Evolutionary conservation across 1,140 invertebrate genomes (phyloP).

Genomic region (Hylaeus anthracinus): DNA sequence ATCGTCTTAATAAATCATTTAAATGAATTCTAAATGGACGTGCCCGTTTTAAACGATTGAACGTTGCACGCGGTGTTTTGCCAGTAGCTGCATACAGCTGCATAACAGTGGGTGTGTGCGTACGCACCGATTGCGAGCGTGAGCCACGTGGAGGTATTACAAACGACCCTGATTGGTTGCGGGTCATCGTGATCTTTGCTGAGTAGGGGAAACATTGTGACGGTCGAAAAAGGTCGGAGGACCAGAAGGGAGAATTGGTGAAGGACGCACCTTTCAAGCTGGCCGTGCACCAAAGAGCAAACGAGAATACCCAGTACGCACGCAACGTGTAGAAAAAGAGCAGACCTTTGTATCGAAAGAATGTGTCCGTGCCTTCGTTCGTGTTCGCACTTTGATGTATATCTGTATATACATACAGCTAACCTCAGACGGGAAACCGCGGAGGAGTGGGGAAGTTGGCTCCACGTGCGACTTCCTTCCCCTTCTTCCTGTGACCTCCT

Average conservation of each 20-base stretch:
- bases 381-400: too few species aligned
- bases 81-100: too few species aligned
- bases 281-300: too few species aligned
- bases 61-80: not conserved
- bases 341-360: too few species aligned
- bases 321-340: too few species aligned
- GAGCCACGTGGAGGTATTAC: slow-evolving; percentile 33
- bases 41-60: not conserved
- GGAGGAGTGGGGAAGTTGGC: slow-evolving; percentile 29
- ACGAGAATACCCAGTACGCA: too few species aligned
- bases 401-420: too few species aligned
- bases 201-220: not conserved
- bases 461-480: slow-evolving; percentile 43
- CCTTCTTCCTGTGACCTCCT: slow-evolving; percentile 28
- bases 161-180: slow-evolving; percentile 44
- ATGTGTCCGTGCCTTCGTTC: too few species aligned
- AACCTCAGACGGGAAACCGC: slow-evolving; percentile 14
- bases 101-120: too few species aligned
- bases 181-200: slow-evolving; percentile 25
- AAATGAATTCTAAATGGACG: not conserved
- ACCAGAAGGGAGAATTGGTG: slow-evolving; percentile 38
- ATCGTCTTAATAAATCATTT: not conserved
- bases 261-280: slow-evolving; percentile 51
- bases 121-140: slow-evolving; percentile 11
- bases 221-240: slow-evolving; percentile 32